Evolutionary conservation across 2,888 invertebrate species (phyloP), one percentile per base, ranked within the genome.

Genomic region (Operophtera brumata): DNA sequence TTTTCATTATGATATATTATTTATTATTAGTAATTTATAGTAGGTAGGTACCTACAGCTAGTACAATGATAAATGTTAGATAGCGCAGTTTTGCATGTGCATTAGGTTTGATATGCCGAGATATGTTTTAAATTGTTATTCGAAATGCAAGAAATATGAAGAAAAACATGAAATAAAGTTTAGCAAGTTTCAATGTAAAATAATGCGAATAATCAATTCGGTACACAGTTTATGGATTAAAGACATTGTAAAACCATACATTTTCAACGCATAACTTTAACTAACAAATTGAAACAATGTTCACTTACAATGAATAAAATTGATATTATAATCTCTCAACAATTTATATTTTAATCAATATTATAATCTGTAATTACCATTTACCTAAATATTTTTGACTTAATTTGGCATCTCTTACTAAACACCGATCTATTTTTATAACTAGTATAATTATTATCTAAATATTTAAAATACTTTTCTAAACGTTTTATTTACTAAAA

Each of bases 321-420:
- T 88, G 86, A 82, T 85, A 86, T 81, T 84, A 62, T 84, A 90
- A 90, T 89, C 89, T 90, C 89, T 90, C 88, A 87, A 89, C 89
- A 90, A 87, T 90, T 88, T 81, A 89, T 52, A 57, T 57, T 57
- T 52, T 40, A 57, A 51, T 57, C 57, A 80, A 89, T 52, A 57
- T 57, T 57, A 47, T 40, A 57, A 51, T 57, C 57, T 51, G 87
- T 86, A 86, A 83, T 88, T 88, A 89, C 77, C 75, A 79, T 91
- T 91, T 91, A 91, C 91, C 91, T 91, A 90, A 90, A 88, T 57
- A 86, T 91, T 92, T 92, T 92, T 92, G 92, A 92, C 92, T 92
- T 92, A 88, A 92, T 92, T 93, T 93, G 92, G 92, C 92, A 92
- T 87, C 89, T 90, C 87, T 81, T 86, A 81, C 89, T 90, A 90